Conservation (phyloP, 2,113 vertebrate genomes). For the Phaetusa simplex region DNA sequence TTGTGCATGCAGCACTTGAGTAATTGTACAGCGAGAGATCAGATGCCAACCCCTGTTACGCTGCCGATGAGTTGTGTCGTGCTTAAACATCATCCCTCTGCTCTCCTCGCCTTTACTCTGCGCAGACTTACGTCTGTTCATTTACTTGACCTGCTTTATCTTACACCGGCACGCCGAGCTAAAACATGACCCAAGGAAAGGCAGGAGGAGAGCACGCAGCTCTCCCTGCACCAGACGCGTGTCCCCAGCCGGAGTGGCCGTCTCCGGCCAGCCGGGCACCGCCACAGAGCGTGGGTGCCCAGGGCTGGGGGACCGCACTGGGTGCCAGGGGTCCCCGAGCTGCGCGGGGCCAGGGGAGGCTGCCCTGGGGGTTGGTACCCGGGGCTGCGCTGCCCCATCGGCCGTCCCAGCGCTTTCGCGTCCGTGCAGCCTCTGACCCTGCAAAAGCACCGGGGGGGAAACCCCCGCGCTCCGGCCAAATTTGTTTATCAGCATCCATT, state of each 20-base stretch:
- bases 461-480: accelerated
- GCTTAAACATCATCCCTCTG: neutral
- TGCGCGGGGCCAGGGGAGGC: neutral
- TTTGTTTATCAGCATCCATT: accelerated
- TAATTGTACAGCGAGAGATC: accelerated
- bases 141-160: neutral
- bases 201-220: accelerated
- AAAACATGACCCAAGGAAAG: accelerated
- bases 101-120: neutral
- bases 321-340: neutral
- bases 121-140: accelerated
- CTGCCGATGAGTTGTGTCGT: neutral
- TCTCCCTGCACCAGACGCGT: accelerated
- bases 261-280: neutral
- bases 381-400: neutral
- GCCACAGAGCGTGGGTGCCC: accelerated
- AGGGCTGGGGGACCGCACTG: accelerated
- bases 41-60: neutral
- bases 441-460: accelerated
- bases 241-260: neutral
- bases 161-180: accelerated
- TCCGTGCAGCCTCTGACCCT: accelerated
- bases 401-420: accelerated
- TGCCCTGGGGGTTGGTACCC: neutral
- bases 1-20: neutral